A percentile compares a stretch with the other conserved stretches of the same genome.
Evolutionary conservation across 2,113 vertebrate species (phyloP).

Genomic region (Vulpes ferrilata): DNA sequence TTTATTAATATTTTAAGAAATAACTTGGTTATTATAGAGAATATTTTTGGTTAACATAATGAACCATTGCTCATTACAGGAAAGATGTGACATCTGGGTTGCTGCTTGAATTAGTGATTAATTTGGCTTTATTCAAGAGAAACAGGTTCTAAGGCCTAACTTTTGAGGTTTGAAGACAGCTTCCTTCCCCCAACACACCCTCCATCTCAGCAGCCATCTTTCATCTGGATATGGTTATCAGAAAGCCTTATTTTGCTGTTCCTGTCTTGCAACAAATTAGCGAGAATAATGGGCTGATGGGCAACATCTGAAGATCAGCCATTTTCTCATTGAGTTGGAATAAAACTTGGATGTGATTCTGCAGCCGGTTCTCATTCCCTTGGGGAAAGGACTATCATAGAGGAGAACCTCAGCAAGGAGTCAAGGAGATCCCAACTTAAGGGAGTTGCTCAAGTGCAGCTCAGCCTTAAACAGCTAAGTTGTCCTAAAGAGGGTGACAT

Average conservation of each 20-base stretch:
- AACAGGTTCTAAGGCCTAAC: neutral
- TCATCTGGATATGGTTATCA: neutral
- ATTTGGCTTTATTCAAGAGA: neutral
- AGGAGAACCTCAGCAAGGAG: neutral
- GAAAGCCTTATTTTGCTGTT: neutral
- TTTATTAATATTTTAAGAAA: constrained; percentile 25
- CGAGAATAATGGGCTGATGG: neutral
- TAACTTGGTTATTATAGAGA: neutral
- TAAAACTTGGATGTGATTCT: neutral
- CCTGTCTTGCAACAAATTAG: neutral
- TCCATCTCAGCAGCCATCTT: neutral
- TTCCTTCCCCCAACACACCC: neutral
- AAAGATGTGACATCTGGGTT: neutral
- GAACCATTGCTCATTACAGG: neutral
- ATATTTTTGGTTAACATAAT: constrained; percentile 35
- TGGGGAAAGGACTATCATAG: neutral
- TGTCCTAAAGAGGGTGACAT: neutral
- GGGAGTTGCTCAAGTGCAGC: neutral
- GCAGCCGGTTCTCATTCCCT: neutral
- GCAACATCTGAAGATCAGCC: neutral
- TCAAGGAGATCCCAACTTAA: neutral
- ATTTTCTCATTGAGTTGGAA: neutral
- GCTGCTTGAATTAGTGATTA: neutral
- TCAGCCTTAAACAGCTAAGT: neutral
- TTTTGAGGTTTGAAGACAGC: neutral